Percentiles rank a stretch among this genome's conserved stretches.
Evolutionary conservation across 2,888 invertebrate species (phyloP).

Genomic region (Baronia brevicornis): DNA sequence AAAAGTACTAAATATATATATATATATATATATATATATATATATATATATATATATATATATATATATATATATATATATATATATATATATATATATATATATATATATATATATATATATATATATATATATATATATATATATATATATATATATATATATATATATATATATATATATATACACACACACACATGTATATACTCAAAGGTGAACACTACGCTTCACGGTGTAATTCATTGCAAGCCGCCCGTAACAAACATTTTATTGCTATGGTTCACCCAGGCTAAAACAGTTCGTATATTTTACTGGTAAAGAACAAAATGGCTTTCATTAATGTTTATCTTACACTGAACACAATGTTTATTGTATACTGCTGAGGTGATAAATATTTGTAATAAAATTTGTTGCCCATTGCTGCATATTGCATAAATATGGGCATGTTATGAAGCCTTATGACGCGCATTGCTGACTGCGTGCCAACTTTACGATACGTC

Average conservation of each 20-base stretch:
- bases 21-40: background rate
- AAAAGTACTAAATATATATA: background rate
- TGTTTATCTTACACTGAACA: conserved; percentile 2
- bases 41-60: background rate
- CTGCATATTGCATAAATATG: conserved; percentile 6
- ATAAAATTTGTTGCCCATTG: conserved; percentile 13
- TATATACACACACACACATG: too few species aligned
- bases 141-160: background rate
- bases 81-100: background rate
- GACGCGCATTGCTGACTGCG: conserved; percentile 3
- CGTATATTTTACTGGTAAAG: conserved; percentile 3
- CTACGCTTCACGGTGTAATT: conserved; percentile 8
- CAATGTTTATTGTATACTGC: conserved; percentile 9
- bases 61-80: background rate
- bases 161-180: background rate
- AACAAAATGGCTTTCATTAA: conserved; percentile 8
- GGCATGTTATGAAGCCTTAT: conserved; percentile 9
- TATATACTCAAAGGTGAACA: too few species aligned
- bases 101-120: background rate
- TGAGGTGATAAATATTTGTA: conserved; percentile 10
- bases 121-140: background rate
- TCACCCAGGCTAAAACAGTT: conserved; percentile 4
- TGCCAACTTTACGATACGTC: conserved; percentile 9
- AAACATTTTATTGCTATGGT: conserved; percentile 6
- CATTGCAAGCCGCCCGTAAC: conserved; percentile 3